Evolutionary conservation across 2,113 vertebrate species (phyloP).

Genomic region (Paralichthys olivaceus): DNA sequence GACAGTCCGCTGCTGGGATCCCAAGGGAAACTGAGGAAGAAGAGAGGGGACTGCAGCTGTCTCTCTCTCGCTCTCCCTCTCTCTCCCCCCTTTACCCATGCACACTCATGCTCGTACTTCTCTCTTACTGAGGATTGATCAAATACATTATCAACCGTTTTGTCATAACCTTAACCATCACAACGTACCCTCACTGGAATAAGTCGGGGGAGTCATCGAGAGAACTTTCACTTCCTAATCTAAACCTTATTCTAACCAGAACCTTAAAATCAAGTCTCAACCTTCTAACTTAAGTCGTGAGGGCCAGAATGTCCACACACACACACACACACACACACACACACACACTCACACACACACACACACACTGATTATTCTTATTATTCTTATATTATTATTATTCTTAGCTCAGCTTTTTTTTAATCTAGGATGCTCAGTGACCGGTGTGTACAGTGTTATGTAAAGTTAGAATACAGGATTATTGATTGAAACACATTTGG

Average conservation of each 20-base stretch:
- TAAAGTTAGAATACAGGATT: conserved; percentile 25
- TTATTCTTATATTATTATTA: too few species aligned
- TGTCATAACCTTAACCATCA: too few species aligned
- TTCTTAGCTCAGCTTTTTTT: background rate
- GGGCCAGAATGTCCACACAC: too few species aligned
- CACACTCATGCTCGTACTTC: background rate
- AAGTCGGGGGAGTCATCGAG: too few species aligned
- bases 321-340: background rate
- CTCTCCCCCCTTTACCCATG: background rate
- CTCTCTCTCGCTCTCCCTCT: background rate
- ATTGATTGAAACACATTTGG: conserved; percentile 10
- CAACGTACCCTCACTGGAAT: background rate
- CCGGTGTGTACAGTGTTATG: conserved; percentile 23
- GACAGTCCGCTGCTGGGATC: conserved; percentile 62
- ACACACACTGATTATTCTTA: background rate
- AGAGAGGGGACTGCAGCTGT: conserved; percentile 73
- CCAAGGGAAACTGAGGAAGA: conserved; percentile 65
- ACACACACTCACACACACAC: background rate
- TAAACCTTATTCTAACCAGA: too few species aligned
- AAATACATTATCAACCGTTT: too few species aligned
- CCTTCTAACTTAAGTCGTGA: too few species aligned
- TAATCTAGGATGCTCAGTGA: conserved; percentile 52
- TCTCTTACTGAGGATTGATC: background rate
- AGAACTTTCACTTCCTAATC: too few species aligned
- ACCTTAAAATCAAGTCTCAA: background rate